Evolutionary conservation across 2,888 invertebrate species (phyloP), one percentile per base, ranked within the genome.

Genomic region (Palloptera scutellata): DNA sequence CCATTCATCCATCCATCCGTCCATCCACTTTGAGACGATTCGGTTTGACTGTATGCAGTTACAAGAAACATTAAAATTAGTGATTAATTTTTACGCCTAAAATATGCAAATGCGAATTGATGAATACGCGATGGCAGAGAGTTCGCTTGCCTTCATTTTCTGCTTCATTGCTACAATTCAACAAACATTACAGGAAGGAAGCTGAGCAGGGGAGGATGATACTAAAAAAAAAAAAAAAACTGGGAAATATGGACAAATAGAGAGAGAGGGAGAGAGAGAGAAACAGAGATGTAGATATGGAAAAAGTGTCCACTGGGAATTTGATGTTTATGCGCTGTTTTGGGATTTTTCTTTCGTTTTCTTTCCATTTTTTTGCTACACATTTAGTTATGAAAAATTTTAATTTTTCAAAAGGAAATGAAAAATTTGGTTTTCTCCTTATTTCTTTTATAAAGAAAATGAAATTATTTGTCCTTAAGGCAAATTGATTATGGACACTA

Each of bases 81-180:
- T 82, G 81, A 81, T 81, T 81, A 81, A 82, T 82, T 83, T 81
- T 81, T 81, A 81, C 80, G 82, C 78, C 76, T 77, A 72, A 78
- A 81, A 81, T 80, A 81, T 81, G 81, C 74, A 83, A 81, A 82
- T 82, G 79, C 74, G 77, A 77, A 82, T 80, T 80, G 81, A 79
- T 80, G 82, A 79, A 80, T 75, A 79, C 79, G 48, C 58, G 64
- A 66, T 15, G 48, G 68, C 45, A 42, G 70, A 70, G 74, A 73
- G 73, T 73, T 70, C 69, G 71, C 69, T 70, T 68, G 71, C 69
- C 81, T 79, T 81, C 77, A 77, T 76, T 79, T 80, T 76, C 76
- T 75, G 75, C 78, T 79, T 62, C 61, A 61, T 59, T 53, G 60
- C 41, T 30, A n/a, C 30, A 15, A 12, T 3, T 40, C 61, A 19